These are phyloP conservation scores for Atta texana DNA, from an alignment of 1,140 invertebrate genomes.

Conservation along the genomic window DNA sequence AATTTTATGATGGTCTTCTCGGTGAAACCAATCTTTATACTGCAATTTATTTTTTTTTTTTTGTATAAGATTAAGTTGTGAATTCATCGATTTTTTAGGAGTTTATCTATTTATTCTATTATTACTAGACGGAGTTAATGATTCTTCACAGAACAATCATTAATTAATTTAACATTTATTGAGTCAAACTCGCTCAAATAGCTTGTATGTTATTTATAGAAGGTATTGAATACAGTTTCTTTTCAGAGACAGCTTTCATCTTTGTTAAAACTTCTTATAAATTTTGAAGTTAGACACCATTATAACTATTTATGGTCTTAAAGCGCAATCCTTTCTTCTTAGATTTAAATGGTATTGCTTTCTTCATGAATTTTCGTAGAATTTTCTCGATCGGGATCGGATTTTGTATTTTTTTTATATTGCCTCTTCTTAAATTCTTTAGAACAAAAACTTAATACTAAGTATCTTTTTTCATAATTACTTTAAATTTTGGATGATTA, in stretches of 20 bases:
- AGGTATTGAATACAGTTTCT: not conserved
- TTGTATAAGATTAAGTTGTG: not conserved
- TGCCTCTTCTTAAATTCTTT: not conserved
- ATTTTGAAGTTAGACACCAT: not conserved
- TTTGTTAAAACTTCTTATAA: slow-evolving; percentile 5
- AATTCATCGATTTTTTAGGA: not conserved
- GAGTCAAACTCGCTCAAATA: slow-evolving; percentile 5
- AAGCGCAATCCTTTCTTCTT: not conserved
- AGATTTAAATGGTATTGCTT: not conserved
- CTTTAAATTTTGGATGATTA: not conserved
- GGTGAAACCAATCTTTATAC: not conserved
- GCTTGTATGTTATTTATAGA: slow-evolving; percentile 29
- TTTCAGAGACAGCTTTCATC: not conserved
- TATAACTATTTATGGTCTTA: not conserved
- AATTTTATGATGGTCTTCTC: not conserved
- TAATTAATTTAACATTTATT: slow-evolving; percentile 30
- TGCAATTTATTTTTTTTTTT: slow-evolving; percentile 3
- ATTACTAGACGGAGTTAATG: not conserved
- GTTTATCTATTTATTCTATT: not conserved
- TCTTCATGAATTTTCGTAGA: not conserved
- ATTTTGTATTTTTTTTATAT: slow-evolving; percentile 7
- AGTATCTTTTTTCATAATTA: not conserved
- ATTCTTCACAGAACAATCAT: not conserved
- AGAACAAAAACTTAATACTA: not conserved
- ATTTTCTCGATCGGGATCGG: not conserved